phyloP scores from a whole-genome alignment of 1,140 invertebrate genomes.

The Papilio polyxenes region DNA sequence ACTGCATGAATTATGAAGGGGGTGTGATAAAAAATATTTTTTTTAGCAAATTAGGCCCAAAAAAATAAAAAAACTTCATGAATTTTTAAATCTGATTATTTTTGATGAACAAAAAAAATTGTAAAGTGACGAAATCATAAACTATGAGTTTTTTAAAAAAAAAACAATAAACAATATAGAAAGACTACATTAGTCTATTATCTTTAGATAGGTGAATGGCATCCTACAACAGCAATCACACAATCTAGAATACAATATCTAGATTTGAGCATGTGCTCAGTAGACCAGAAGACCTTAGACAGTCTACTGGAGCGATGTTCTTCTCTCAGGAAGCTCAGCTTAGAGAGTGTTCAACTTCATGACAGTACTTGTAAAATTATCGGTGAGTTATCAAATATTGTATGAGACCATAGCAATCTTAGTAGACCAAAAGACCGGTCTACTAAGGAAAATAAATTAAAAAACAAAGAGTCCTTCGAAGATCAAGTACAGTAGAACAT shows the following conservation, averaged over 20 bases:
- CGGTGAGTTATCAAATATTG: constrained; percentile 66
- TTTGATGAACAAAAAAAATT: too few species aligned
- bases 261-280: constrained; percentile 90
- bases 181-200: background rate
- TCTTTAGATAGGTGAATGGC: constrained; percentile 66
- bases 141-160: too few species aligned
- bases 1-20: too few species aligned
- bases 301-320: constrained; percentile 85
- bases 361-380: constrained; percentile 84
- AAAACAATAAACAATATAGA: background rate
- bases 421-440: too few species aligned
- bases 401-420: background rate
- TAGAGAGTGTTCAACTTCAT: constrained; percentile 88
- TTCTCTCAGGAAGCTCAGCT: constrained; percentile 89
- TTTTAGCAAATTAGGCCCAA: too few species aligned
- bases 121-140: too few species aligned
- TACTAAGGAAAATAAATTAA: too few species aligned
- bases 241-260: constrained; percentile 85
- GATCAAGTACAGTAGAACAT: too few species aligned
- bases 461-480: too few species aligned
- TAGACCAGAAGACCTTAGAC: constrained; percentile 83
- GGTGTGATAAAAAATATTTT: too few species aligned
- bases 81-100: too few species aligned
- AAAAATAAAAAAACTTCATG: too few species aligned
- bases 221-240: constrained; percentile 25